Conservation (phyloP, 2,888 invertebrate species). For the Alsophila aescularia region DNA sequence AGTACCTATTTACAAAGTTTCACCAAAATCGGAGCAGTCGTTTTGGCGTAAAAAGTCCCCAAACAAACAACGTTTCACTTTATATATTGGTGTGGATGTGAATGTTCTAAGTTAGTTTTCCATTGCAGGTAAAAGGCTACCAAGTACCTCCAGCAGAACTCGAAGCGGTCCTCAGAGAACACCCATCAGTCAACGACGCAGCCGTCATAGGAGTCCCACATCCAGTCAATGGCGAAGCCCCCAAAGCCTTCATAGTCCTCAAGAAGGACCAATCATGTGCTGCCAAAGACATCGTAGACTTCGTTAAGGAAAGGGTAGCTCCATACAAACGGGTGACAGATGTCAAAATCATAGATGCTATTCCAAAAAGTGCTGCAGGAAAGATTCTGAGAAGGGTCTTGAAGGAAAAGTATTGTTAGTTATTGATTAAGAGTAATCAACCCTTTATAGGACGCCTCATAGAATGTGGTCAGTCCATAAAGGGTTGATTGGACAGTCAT, state of each 20-base stretch:
- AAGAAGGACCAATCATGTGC: conserved; percentile 51
- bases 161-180: conserved; percentile 89
- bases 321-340: conserved; percentile 90
- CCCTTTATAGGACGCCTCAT: too few relatives aligned
- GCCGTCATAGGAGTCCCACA: conserved; percentile 93
- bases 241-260: conserved; percentile 89
- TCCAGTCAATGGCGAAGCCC: conserved; percentile 88
- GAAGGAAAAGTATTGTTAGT: conserved; percentile 67
- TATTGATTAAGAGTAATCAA: too few relatives aligned
- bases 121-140: conserved; percentile 85
- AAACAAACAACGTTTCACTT: too few relatives aligned
- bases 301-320: conserved; percentile 88
- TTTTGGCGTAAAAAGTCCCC: too few relatives aligned
- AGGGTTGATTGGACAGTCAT: too few relatives aligned
- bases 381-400: conserved; percentile 90
- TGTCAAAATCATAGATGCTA: conserved; percentile 86
- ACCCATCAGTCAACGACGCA: conserved; percentile 91
- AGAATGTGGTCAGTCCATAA: too few relatives aligned
- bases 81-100: too few relatives aligned
- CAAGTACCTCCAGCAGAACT: conserved; percentile 96
- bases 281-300: conserved; percentile 85
- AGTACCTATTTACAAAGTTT: too few relatives aligned
- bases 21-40: too few relatives aligned
- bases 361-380: conserved; percentile 91
- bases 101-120: background rate